These are phyloP conservation scores for Pelobates fuscus DNA, from an alignment of 2,113 vertebrate genomes.

Conservation along the genomic window DNA sequence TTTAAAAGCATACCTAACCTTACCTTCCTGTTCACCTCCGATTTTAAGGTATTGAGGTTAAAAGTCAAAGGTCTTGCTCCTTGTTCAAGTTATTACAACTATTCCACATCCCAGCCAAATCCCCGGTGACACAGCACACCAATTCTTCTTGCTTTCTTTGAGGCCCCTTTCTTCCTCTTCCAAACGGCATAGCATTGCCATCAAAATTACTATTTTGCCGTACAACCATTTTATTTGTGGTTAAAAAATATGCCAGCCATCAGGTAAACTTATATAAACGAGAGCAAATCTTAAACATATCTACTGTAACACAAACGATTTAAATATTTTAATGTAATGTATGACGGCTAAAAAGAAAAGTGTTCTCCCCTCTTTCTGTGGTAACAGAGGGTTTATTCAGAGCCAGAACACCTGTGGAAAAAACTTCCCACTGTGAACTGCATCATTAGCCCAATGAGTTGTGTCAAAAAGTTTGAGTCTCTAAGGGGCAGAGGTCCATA, in stretches of 20 bases:
- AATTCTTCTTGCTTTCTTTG: constrained; percentile 33
- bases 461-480: constrained; percentile 43
- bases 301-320: constrained; percentile 11
- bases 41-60: constrained; percentile 50
- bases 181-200: constrained; percentile 42
- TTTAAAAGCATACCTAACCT: constrained; percentile 51
- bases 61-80: constrained; percentile 54
- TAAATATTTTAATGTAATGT: constrained; percentile 34
- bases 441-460: constrained; percentile 47
- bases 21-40: constrained; percentile 56
- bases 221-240: constrained; percentile 45
- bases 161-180: constrained; percentile 48
- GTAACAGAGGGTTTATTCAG: constrained; percentile 48
- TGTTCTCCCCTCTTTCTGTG: constrained; percentile 10
- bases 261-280: constrained; percentile 31
- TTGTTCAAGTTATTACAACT: constrained; percentile 56
- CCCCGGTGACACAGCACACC: constrained; percentile 31
- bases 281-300: constrained; percentile 13
- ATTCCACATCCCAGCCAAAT: constrained; percentile 48
- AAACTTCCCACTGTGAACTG: constrained; percentile 43
- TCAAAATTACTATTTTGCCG: constrained; percentile 53
- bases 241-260: background rate
- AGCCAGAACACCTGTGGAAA: constrained; percentile 47
- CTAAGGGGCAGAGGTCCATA: constrained; percentile 40
- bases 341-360: constrained; percentile 3